Percentiles rank a stretch among this genome's conserved stretches.
Evolutionary conservation across 2,797 vertebrate genomes (phyloP).

Genomic region (Rhinoraja longicauda): DNA sequence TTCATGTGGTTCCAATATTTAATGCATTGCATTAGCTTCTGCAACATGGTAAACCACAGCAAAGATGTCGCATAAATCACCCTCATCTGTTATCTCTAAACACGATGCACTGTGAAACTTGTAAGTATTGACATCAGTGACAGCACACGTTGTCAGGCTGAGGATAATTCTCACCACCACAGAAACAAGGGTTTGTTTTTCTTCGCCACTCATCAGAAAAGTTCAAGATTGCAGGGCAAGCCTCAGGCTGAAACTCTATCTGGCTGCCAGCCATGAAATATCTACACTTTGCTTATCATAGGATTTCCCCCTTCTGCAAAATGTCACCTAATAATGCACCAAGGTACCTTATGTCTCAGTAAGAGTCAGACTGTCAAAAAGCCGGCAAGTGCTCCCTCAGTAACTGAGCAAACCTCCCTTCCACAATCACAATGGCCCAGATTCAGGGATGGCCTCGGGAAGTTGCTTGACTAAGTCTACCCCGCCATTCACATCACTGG

Average conservation of each 20-base stretch:
- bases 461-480: background rate
- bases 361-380: background rate
- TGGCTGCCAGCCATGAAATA: background rate
- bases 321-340: background rate
- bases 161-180: too few relatives aligned
- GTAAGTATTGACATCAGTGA: background rate
- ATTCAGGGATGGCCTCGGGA: background rate
- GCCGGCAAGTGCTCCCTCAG: background rate
- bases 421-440: background rate
- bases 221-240: background rate
- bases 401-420: background rate
- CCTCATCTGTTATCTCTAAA: background rate
- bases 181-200: background rate
- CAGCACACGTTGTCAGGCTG: background rate
- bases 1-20: background rate
- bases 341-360: background rate
- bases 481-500: background rate
- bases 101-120: constrained; percentile 7
- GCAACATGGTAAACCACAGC: background rate
- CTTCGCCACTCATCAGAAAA: background rate
- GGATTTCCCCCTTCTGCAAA: background rate
- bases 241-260: background rate
- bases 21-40: background rate
- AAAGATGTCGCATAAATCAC: background rate
- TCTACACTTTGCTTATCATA: background rate